Conservation (phyloP, 2,888 invertebrate species). For the Drosophila ustulata region DNA sequence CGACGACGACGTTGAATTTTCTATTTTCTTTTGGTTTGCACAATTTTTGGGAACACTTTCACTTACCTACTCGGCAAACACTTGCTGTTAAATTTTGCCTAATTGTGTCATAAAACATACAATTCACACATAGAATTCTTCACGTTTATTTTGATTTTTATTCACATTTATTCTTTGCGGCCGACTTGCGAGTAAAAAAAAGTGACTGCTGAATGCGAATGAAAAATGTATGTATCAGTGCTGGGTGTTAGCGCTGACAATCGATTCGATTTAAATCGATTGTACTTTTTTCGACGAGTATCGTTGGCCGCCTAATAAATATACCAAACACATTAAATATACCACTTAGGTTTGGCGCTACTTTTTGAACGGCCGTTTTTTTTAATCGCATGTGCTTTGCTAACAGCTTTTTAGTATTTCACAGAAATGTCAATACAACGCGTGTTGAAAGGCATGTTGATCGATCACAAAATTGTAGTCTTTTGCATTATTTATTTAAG, state of each 20-base stretch:
- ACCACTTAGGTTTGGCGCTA: not conserved
- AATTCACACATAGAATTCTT: slow-evolving; percentile 60
- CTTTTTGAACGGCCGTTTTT: not conserved
- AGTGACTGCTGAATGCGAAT: slow-evolving; percentile 59
- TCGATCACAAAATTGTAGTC: too few relatives aligned
- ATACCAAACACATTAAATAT: not conserved
- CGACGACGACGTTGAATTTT: slow-evolving; percentile 30
- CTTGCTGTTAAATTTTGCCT: slow-evolving; percentile 61
- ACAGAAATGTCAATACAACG: too few relatives aligned
- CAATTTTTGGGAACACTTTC: slow-evolving; percentile 48
- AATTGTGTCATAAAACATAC: slow-evolving; percentile 73
- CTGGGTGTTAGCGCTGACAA: slow-evolving; percentile 10
- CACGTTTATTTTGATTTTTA: slow-evolving; percentile 61
- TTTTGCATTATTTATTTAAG: too few relatives aligned
- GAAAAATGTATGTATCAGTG: slow-evolving; percentile 73
- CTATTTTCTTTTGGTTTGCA: slow-evolving; percentile 51
- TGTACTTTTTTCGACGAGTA: not conserved
- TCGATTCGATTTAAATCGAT: not conserved
- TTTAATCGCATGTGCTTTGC: too few relatives aligned
- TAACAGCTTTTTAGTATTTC: too few relatives aligned
- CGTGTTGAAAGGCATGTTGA: too few relatives aligned
- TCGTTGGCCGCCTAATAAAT: not conserved
- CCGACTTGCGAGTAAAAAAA: slow-evolving; percentile 74
- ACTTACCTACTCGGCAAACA: slow-evolving; percentile 73
- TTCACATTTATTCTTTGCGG: slow-evolving; percentile 70